phyloP scores from a whole-genome alignment of 30 jellyfish, hydroid and myxozoan genomes.

The Turritopsis dohrnii region DNA sequence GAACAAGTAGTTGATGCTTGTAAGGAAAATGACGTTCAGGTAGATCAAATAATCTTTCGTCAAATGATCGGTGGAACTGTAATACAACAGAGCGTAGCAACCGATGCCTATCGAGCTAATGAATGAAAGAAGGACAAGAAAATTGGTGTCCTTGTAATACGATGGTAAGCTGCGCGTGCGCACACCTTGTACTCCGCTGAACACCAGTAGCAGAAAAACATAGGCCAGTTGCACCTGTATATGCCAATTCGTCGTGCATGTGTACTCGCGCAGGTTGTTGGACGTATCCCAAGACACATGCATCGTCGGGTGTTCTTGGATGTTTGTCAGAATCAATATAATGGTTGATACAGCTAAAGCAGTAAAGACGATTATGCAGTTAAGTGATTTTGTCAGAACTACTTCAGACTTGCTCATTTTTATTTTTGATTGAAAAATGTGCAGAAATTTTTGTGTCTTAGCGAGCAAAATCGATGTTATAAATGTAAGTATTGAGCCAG shows the following conservation, averaged over 20 bases:
- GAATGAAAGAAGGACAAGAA: not conserved
- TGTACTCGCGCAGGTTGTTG: not conserved
- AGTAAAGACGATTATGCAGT: not conserved
- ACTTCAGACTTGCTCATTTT: constrained; percentile 5
- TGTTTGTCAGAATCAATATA: not conserved
- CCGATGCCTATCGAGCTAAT: not conserved
- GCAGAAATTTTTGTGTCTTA: constrained; percentile 6
- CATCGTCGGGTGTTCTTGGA: not conserved
- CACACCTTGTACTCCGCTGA: not conserved
- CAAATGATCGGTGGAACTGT: not conserved
- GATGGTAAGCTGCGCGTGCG: not conserved
- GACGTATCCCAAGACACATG: not conserved
- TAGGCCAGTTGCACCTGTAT: not conserved
- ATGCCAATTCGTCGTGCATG: constrained; percentile 2
- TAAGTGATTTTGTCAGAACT: not conserved
- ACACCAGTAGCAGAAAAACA: not conserved
- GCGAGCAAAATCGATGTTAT: not conserved
- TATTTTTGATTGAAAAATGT: not conserved
- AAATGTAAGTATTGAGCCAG: not conserved
- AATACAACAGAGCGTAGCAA: not conserved
- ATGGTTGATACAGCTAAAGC: not conserved
- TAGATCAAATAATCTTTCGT: not conserved
- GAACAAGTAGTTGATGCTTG: not conserved
- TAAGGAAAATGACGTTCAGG: not conserved
- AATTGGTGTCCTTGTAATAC: not conserved